Evolutionary conservation across 2,888 invertebrate genomes (phyloP).

Genomic region (Punctoribates punctum): DNA sequence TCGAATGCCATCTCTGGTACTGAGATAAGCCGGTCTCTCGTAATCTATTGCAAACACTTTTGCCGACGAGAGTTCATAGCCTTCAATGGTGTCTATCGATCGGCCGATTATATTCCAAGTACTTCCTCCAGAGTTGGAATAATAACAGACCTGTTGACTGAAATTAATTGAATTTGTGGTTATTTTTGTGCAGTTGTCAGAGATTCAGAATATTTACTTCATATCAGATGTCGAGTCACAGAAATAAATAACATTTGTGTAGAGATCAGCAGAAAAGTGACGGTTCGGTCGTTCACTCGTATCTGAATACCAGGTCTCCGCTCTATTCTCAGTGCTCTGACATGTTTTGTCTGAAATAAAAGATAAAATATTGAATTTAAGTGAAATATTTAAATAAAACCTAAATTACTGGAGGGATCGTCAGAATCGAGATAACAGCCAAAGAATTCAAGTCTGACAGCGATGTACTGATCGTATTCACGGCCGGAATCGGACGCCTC

Average conservation of each 20-base stretch:
- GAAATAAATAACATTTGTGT: constrained; percentile 47
- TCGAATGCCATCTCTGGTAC: constrained; percentile 15
- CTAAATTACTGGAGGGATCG: background rate
- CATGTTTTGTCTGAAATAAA: background rate
- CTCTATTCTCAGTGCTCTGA: background rate
- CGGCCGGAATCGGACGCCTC: constrained; percentile 8
- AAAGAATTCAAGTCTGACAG: constrained; percentile 35
- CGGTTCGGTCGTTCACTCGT: constrained; percentile 46
- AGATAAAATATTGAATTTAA: background rate
- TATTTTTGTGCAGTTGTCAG: background rate
- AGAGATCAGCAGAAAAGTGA: constrained; percentile 47
- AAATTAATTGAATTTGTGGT: background rate
- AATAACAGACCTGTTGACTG: constrained; percentile 45
- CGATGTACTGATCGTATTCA: constrained; percentile 27
- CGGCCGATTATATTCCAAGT: constrained; percentile 44
- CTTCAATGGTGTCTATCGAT: constrained; percentile 40
- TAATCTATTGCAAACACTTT: constrained; percentile 36
- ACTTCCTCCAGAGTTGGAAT: constrained; percentile 44
- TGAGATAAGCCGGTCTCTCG: constrained; percentile 37
- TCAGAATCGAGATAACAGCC: constrained; percentile 38
- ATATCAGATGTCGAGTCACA: constrained; percentile 47
- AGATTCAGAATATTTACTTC: constrained; percentile 43
- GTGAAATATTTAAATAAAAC: background rate
- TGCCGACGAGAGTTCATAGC: constrained; percentile 39
- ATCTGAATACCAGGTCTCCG: constrained; percentile 46